Percentiles rank a stretch among this genome's conserved stretches.
phyloP scores from a whole-genome alignment of 2,797 vertebrate species.

The Syndactyla subalaris region DNA sequence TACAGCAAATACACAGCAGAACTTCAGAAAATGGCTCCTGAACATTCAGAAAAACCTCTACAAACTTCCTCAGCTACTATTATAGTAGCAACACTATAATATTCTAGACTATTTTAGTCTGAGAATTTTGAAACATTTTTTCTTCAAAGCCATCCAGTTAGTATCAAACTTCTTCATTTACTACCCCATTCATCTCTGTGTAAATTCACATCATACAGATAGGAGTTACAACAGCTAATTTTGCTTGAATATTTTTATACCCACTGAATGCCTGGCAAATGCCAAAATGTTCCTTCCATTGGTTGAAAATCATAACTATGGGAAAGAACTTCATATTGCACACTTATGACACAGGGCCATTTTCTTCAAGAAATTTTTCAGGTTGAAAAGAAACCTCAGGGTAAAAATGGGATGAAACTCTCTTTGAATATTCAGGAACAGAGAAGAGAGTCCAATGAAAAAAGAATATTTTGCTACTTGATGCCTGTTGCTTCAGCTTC shows the following conservation, averaged over 20 bases:
- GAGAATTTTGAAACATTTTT: not conserved
- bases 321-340: not conserved
- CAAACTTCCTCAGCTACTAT: accelerated
- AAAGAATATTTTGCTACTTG: not conserved
- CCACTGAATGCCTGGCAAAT: not conserved
- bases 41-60: not conserved
- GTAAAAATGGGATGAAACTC: not conserved
- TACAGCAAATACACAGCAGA: not conserved
- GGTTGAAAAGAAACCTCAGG: not conserved
- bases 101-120: not conserved
- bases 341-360: not conserved
- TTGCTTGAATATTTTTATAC: not conserved
- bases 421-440: not conserved
- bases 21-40: not conserved
- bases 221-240: not conserved
- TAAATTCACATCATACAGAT: not conserved
- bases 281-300: not conserved
- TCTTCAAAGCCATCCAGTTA: not conserved
- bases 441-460: not conserved
- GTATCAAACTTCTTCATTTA: not conserved
- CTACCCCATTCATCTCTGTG: not conserved
- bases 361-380: not conserved
- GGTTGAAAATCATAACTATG: not conserved
- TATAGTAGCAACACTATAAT: not conserved
- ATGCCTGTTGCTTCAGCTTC: not conserved